phyloP scores from a whole-genome alignment of 2,113 vertebrate genomes.

The Butastur rufipennis region DNA sequence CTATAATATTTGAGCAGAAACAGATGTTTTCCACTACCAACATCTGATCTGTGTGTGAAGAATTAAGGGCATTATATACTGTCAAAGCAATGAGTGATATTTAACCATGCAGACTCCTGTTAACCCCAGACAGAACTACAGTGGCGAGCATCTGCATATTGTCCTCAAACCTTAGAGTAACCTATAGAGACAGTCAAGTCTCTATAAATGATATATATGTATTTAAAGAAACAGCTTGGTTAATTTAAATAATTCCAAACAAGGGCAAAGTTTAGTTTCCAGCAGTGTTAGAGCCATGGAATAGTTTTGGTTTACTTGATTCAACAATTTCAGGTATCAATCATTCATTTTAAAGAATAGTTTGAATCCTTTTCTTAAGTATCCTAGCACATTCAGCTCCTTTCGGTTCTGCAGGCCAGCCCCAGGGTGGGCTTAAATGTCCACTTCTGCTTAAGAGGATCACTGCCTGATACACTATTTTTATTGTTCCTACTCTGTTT shows the following conservation, averaged over 20 bases:
- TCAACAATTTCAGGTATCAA: neutral
- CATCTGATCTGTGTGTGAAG: slow-evolving; percentile 26
- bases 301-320: neutral
- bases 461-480: neutral
- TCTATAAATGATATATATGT: neutral
- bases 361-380: neutral
- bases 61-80: neutral
- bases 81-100: slow-evolving; percentile 7
- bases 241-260: neutral
- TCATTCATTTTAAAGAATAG: neutral
- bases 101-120: neutral
- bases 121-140: neutral
- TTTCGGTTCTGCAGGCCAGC: neutral
- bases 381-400: neutral
- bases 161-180: neutral
- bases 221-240: neutral
- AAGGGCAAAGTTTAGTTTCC: neutral
- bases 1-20: neutral
- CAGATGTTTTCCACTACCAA: slow-evolving; percentile 20
- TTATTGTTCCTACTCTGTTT: neutral
- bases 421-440: neutral
- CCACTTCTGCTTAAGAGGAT: neutral
- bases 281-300: neutral
- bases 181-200: neutral
- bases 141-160: neutral